These are phyloP conservation scores for Micromussa lordhowensis DNA, from an alignment of 92 coral and sea anemone genomes.

Conservation along the genomic window DNA sequence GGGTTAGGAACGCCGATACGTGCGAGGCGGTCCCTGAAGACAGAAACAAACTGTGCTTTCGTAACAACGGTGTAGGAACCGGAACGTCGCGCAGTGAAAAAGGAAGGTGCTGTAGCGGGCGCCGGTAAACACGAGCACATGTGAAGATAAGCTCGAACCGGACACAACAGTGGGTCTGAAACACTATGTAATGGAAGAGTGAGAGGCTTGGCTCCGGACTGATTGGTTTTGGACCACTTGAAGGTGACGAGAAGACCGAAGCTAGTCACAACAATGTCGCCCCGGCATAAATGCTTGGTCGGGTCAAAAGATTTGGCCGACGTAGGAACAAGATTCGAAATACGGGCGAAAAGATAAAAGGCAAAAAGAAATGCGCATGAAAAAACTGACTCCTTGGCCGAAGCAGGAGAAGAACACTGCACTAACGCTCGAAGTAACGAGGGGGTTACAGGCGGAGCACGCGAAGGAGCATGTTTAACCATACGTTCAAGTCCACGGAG, in stretches of 20 bases:
- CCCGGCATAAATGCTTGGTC: neutral
- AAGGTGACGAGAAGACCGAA: neutral
- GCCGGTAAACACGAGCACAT: too few relatives aligned
- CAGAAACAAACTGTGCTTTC: too few relatives aligned
- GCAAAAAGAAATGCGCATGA: conserved; percentile 12
- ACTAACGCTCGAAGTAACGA: conserved; percentile 10
- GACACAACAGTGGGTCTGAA: too few relatives aligned
- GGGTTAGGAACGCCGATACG: neutral
- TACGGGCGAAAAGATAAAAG: conserved; percentile 13
- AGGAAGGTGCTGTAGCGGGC: too few relatives aligned
- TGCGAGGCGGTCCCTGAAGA: neutral
- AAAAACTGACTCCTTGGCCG: neutral
- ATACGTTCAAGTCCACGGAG: conserved; percentile 31
- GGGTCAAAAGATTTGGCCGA: neutral
- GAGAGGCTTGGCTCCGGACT: neutral
- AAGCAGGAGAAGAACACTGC: neutral
- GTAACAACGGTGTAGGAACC: too few relatives aligned
- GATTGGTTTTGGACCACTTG: conserved; percentile 12
- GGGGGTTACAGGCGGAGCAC: conserved; percentile 35
- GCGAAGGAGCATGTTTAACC: neutral
- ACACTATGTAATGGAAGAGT: too few relatives aligned
- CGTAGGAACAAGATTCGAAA: conserved; percentile 11
- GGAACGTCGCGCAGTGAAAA: too few relatives aligned
- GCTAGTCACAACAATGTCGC: neutral
- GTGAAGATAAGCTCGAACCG: too few relatives aligned